Evolutionary conservation across 2,888 invertebrate genomes (phyloP).

Genomic region (Cephus spinipes): DNA sequence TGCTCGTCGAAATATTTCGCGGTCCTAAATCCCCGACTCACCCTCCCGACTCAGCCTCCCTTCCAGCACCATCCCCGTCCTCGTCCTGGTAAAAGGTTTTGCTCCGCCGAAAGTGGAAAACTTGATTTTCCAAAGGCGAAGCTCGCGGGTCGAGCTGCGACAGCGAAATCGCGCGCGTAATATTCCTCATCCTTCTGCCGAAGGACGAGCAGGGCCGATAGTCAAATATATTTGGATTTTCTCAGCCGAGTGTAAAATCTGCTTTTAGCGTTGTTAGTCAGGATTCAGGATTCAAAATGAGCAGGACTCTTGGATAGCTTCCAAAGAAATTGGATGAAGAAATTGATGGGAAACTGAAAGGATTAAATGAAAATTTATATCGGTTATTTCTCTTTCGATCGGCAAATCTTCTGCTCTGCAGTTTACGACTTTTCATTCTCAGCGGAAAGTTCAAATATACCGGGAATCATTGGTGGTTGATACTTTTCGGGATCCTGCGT

Average conservation of each 20-base stretch:
- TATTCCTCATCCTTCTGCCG: conserved; percentile 24
- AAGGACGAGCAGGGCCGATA: conserved; percentile 12
- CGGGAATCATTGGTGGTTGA: not conserved
- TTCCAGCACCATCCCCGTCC: not conserved
- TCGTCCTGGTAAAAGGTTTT: conserved; percentile 31
- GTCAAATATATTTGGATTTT: conserved; percentile 13
- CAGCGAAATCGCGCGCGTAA: conserved; percentile 46
- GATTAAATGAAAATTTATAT: conserved; percentile 30
- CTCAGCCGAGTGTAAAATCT: conserved; percentile 50
- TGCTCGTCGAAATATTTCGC: conserved; percentile 29
- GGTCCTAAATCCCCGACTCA: conserved; percentile 18
- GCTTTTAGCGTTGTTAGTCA: conserved; percentile 48
- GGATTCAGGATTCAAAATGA: conserved; percentile 25
- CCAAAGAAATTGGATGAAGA: conserved; percentile 21
- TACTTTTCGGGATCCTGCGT: not conserved
- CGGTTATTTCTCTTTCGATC: not conserved
- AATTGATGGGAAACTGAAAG: conserved; percentile 46
- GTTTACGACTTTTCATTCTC: not conserved
- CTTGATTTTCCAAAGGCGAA: conserved; percentile 26
- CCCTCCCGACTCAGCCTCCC: not conserved
- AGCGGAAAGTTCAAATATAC: not conserved
- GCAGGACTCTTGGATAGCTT: conserved; percentile 36
- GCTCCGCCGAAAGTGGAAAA: conserved; percentile 40
- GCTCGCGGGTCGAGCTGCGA: conserved; percentile 50
- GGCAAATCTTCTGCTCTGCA: not conserved